Evolutionary conservation across 1,140 invertebrate genomes (phyloP).

Genomic region (Hyphantria cunea): DNA sequence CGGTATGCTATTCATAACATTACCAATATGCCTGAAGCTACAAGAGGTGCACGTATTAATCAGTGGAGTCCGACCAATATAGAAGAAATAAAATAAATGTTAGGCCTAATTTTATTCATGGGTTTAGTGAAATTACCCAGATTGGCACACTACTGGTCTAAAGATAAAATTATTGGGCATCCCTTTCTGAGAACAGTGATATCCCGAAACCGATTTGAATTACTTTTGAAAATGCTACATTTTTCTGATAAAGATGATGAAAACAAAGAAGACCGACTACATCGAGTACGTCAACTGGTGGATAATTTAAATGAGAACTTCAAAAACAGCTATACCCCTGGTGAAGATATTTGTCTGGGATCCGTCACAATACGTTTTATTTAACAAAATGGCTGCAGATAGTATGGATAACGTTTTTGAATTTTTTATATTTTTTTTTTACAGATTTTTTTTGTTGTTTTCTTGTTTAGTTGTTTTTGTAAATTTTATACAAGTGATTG

Average conservation of each 20-base stretch:
- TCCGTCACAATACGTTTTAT: too few relatives aligned
- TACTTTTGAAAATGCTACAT: conserved; percentile 41
- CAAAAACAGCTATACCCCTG: conserved; percentile 22
- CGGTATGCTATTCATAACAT: too few relatives aligned
- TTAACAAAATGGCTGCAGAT: too few relatives aligned
- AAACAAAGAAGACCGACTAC: not conserved
- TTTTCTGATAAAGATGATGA: conserved; percentile 34
- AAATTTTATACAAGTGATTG: too few relatives aligned
- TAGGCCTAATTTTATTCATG: conserved; percentile 41
- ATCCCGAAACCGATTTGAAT: conserved; percentile 40
- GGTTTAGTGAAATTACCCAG: too few relatives aligned
- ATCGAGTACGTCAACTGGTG: not conserved
- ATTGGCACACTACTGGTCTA: conserved; percentile 44
- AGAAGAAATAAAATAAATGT: conserved; percentile 44
- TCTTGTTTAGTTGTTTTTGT: too few relatives aligned
- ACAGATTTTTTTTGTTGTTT: too few relatives aligned
- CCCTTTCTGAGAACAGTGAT: conserved; percentile 30
- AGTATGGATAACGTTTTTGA: too few relatives aligned
- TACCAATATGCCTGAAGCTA: too few relatives aligned
- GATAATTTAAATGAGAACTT: conserved; percentile 10
- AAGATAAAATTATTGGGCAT: conserved; percentile 31
- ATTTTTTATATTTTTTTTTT: too few relatives aligned
- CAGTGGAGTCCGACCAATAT: conserved; percentile 32
- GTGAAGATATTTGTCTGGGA: too few relatives aligned
- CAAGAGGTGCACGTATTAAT: conserved; percentile 16